Evolutionary conservation across 2,113 vertebrate species (phyloP), one percentile per base, ranked within the genome.

Genomic region (Cranoglanis bouderius): DNA sequence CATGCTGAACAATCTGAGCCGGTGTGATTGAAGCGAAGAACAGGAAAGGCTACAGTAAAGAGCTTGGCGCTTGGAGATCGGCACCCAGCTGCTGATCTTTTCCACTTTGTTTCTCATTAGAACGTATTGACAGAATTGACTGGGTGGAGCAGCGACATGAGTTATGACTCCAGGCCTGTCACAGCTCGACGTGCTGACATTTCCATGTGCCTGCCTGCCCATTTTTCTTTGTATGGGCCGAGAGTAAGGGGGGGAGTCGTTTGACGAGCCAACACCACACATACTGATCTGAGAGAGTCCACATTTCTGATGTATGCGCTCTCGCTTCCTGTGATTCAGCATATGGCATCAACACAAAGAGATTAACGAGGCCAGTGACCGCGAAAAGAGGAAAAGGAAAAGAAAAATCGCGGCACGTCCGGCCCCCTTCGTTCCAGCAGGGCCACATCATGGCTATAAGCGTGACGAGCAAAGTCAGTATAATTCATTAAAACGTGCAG

Each of bases 401-500:
- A 88, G 61, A 92, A 90, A 93, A 93, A 94, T 90, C 92, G 90
- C 93, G 90, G 89, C 90, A 83, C 74, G 81, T 85, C 82, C 65
- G 90, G 93, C 85, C 90, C 55, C 84, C 90, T 88, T 92, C 88
- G 61, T 88, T 87, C 87, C 67, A 90, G 75, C 43, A 65, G 85
- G 85, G 86, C 83, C 88, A 92, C 91, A 91, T 93, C 94, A 94
- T 93, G 91, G 90, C 93, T 93, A 53, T 92, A 93, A 92, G 91
- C 90, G 91, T 75, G 91, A 92, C 94, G 93, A 92, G 92, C 92
- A 92, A 93, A 94, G 94, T 93, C 94, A 88, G 93, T 93, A 95
- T 96, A 94, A 95, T 95, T 96, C 95, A 96, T 96, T 95, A 96
- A 95, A 94, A 94, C 93, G 91, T 91, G 51, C 91, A 91, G 90